Percentiles rank a stretch among this genome's conserved stretches.
These are phyloP conservation scores for Manduca sexta DNA, from an alignment of 1,140 invertebrate species.

Conservation along the genomic window DNA sequence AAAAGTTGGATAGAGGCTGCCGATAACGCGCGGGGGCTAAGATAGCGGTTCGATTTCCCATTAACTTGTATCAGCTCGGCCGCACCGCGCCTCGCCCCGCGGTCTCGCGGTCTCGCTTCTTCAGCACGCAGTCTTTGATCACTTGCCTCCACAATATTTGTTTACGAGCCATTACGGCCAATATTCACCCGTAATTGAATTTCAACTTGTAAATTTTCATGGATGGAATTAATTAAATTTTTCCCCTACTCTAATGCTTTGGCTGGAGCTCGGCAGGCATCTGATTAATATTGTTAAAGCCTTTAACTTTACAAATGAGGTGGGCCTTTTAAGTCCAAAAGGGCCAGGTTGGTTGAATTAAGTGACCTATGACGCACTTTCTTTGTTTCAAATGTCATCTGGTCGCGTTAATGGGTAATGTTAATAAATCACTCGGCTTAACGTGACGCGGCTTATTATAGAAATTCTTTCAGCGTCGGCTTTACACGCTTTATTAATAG, in stretches of 20 bases:
- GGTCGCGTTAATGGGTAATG: too few species aligned
- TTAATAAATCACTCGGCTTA: too few species aligned
- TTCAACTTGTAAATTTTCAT: conserved; percentile 41
- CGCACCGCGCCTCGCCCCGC: too few species aligned
- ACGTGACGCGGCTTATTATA: too few species aligned
- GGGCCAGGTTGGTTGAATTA: too few species aligned
- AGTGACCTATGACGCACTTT: too few species aligned
- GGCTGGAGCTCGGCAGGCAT: conserved; percentile 11
- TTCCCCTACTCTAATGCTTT: conserved; percentile 27
- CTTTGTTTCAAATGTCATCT: too few species aligned
- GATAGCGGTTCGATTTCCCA: conserved; percentile 71
- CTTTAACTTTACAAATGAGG: conserved; percentile 31
- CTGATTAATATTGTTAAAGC: conserved; percentile 35
- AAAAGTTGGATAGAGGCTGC: conserved; percentile 53
- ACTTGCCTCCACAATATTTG: conserved; percentile 56
- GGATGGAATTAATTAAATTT: conserved; percentile 41
- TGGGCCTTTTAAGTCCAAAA: neutral
- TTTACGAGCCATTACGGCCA: conserved; percentile 46
- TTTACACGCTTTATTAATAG: too few species aligned
- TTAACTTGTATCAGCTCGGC: conserved; percentile 69
- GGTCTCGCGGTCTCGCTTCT: conserved; percentile 45
- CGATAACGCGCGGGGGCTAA: conserved; percentile 23
- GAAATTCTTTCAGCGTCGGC: too few species aligned
- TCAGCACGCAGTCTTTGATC: conserved; percentile 66
- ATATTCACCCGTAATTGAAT: conserved; percentile 47